Evolutionary conservation across 64 coral and sea anemone genomes (phyloP).

Genomic region (Montipora capricornis): DNA sequence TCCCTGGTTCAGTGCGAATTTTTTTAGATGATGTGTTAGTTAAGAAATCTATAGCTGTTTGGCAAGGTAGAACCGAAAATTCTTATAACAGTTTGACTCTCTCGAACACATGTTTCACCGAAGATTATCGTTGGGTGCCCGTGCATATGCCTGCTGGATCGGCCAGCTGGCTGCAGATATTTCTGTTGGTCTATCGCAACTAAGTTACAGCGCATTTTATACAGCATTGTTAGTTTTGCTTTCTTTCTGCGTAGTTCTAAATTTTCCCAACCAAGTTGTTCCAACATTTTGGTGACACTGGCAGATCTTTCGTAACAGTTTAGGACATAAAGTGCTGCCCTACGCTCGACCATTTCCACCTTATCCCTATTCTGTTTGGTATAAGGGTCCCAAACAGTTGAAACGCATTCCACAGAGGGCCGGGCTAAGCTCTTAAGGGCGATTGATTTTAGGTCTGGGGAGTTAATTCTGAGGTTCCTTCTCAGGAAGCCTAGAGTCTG

Average conservation of each 20-base stretch:
- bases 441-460: conserved; percentile 15
- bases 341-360: conserved; percentile 5
- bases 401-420: background rate
- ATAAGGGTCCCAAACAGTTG: conserved; percentile 18
- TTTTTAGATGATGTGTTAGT: no score
- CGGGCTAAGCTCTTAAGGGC: background rate
- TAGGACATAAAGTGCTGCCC: conserved; percentile 1
- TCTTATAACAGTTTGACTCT: no score
- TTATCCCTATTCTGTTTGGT: conserved; percentile 10
- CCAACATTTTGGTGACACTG: background rate
- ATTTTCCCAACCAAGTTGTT: background rate
- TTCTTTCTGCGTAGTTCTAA: background rate
- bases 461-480: no score
- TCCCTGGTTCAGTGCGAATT: no score
- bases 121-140: no score
- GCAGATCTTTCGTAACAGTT: background rate
- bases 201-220: no score
- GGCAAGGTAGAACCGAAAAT: no score
- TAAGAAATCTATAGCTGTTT: no score
- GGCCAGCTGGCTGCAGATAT: background rate
- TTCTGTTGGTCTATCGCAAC: no score
- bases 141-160: conserved; percentile 25
- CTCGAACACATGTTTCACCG: no score
- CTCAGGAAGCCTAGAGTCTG: no score
- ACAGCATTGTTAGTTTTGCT: background rate